Evolutionary conservation across 1,140 invertebrate genomes (phyloP), one percentile per base, ranked within the genome.

Genomic region (Plectus sambesii): DNA sequence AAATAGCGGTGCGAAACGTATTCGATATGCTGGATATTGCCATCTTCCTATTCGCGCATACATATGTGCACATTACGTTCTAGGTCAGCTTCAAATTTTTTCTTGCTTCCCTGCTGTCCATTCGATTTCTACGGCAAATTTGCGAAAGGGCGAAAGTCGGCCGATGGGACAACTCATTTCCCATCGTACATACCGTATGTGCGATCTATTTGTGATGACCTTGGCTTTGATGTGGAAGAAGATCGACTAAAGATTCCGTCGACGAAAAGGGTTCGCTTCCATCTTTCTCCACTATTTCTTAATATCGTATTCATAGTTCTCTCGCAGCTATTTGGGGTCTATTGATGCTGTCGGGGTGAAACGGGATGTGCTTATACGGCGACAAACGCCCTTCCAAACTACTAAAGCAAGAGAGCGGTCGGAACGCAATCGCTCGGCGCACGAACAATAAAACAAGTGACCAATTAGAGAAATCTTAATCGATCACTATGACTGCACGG

Each of bases 191-290:
- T 76, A 5, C 81, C 85, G 53, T 97, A 90, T 66, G 73, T 93
- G 23, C 73, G 81, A 41, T 89, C 86, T 65, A 74, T 87, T 9
- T 26, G 42, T 15, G 68, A 77, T 62, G 65, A 75, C 9, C 69
- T 96, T 27, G 84, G 84, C 3, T 94, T 88, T 66, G 65, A 76
- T 39, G 79, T 81, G 1, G 57, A 78, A 43, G 71, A 80, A 33
- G 92, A 97, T 70, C 83, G 81, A 61, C 68, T 97, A 12, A 80
- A 87, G 69, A 97, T 97, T 63, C 90, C 92, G 0, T 96, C 89
- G 20, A 96, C 90, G 2, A 93, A 93, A 74, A 77, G 53, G 35
- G 51, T 55, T 5, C 36, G 51, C 24, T 50, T 52, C 15, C 6
- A 42, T 15, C 26, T 27, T 35, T 22, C 37, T 36, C 12, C 5